Conservation (phyloP, 2,113 vertebrate genomes). For the Psophia crepitans region DNA sequence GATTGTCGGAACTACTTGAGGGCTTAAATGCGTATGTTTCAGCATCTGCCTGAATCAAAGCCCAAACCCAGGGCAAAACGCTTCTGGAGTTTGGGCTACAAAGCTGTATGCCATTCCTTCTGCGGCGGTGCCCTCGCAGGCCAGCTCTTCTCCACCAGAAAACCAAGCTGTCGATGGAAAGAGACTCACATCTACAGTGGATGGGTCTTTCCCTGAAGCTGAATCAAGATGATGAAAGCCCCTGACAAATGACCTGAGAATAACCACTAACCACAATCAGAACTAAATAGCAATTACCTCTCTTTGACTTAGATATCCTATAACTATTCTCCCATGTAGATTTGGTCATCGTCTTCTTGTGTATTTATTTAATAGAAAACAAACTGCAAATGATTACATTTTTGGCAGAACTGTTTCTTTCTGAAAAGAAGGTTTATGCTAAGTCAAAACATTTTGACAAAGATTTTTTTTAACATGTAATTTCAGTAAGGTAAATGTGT, state of each 20-base stretch:
- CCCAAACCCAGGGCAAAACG: background rate
- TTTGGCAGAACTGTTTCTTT: background rate
- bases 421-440: background rate
- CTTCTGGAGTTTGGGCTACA: background rate
- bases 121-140: background rate
- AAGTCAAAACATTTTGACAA: slow-evolving; percentile 37
- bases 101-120: background rate
- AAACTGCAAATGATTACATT: background rate
- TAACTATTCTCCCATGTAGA: background rate
- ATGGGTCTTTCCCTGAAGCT: background rate
- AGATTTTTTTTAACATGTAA: background rate
- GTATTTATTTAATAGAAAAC: background rate
- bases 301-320: background rate
- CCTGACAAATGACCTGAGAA: background rate
- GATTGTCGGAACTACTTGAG: background rate
- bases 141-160: background rate
- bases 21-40: background rate
- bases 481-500: background rate
- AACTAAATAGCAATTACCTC: background rate
- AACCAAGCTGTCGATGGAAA: rapidly evolving
- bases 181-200: rapidly evolving
- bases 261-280: background rate
- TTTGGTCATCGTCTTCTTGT: background rate
- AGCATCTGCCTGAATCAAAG: background rate
- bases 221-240: background rate